phyloP scores from a whole-genome alignment of 2,888 invertebrate genomes.

The Drosophila helvetica region DNA sequence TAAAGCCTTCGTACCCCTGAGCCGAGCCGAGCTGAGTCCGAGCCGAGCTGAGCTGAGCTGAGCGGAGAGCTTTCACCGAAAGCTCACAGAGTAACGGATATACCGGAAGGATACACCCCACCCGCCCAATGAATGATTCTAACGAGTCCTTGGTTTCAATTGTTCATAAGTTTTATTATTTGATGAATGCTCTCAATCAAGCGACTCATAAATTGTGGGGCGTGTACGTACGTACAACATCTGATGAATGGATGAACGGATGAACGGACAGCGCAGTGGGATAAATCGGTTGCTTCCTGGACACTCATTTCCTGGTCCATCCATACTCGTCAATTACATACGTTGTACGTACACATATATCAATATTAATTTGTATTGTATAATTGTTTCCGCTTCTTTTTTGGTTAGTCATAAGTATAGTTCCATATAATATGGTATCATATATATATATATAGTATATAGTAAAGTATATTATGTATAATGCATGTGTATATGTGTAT shows the following conservation, averaged over 20 bases:
- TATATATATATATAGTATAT: slow-evolving; percentile 33
- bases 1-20: too few relatives aligned
- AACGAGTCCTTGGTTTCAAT: slow-evolving; percentile 3
- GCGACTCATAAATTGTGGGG: slow-evolving; percentile 26
- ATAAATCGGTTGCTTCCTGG: slow-evolving; percentile 11
- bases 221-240: slow-evolving; percentile 22
- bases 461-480: slow-evolving; percentile 49
- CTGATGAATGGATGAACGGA: slow-evolving; percentile 17
- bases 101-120: background rate
- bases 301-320: slow-evolving; percentile 5
- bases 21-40: too few relatives aligned
- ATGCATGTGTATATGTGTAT: slow-evolving; percentile 66
- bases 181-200: slow-evolving; percentile 13
- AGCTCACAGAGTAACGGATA: background rate
- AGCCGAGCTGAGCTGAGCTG: too few relatives aligned
- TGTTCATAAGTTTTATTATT: slow-evolving; percentile 37
- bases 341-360: slow-evolving; percentile 11
- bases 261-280: slow-evolving; percentile 3
- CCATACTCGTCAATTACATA: slow-evolving; percentile 2
- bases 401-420: slow-evolving; percentile 38
- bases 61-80: background rate
- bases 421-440: slow-evolving; percentile 44
- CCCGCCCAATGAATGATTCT: background rate
- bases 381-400: slow-evolving; percentile 37
- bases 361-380: slow-evolving; percentile 24